Evolutionary conservation across 1,140 invertebrate genomes (phyloP), one percentile per base, ranked within the genome.

Genomic region (Panulirus ornatus): DNA sequence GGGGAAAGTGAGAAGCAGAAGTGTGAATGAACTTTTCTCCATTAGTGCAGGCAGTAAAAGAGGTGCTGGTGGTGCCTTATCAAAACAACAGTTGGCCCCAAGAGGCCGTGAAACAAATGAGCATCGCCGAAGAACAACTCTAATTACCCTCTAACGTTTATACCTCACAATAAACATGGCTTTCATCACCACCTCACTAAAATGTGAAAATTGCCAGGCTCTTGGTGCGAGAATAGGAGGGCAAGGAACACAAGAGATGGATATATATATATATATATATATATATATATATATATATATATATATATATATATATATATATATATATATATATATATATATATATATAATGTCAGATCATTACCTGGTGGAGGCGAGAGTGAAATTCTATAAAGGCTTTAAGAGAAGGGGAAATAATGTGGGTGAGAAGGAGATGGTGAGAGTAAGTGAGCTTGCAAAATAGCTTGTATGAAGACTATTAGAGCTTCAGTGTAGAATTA

Each of bases 281-380:
- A 58, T 58, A 58, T 58, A 58, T 73, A 34, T 73, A 73, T 22
- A 22, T 73, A 34, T 73, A 73, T 73, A 34, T 73, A 34, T 73
- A 22, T 73, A 34, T 34, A 22, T 73, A 34, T 73, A 16, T 73
- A 22, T 73, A 73, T 73, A 73, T 73, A 22, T 73, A 34, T 73
- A 22, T 73, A 73, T 22, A 34, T 73, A 34, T 73, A 73, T 22
- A 22, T 73, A 73, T 73, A 34, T 73, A 73, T 73, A 34, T 73
- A 27, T 73, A 73, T 16, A n/a, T n/a, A n/a, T n/a, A n/a, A n/a
- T n/a, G n/a, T n/a, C n/a, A n/a, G n/a, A n/a, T n/a, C n/a, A n/a
- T n/a, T n/a, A n/a, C n/a, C n/a, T n/a, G n/a, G n/a, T n/a, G n/a
- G n/a, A n/a, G n/a, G n/a, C n/a, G n/a, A n/a, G n/a, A n/a, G n/a